phyloP scores from a whole-genome alignment of 1,140 invertebrate genomes.

The Hetaerina americana region DNA sequence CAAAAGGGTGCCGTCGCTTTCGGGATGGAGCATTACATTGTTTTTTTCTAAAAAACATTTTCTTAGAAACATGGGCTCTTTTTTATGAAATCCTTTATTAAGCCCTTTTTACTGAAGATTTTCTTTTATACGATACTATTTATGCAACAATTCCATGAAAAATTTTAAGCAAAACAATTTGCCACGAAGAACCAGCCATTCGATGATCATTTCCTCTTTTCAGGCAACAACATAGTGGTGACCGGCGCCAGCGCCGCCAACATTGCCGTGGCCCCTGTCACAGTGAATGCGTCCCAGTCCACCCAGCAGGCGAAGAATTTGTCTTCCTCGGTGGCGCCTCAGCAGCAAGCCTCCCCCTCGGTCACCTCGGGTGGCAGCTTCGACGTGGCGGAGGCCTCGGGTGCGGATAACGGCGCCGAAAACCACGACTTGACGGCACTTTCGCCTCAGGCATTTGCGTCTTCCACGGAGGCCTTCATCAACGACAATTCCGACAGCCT shows the following conservation, averaged over 20 bases:
- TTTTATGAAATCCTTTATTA: too few species aligned
- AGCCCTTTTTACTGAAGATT: too few species aligned
- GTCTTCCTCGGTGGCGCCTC: not conserved
- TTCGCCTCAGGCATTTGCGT: conserved; percentile 53
- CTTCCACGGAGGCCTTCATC: conserved; percentile 50
- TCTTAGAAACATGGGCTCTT: too few species aligned
- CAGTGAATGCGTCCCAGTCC: not conserved
- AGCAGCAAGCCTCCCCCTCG: not conserved
- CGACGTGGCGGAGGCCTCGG: conserved; percentile 22
- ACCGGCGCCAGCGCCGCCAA: not conserved
- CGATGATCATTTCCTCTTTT: not conserved
- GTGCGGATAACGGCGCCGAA: conserved; percentile 59
- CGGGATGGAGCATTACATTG: too few species aligned
- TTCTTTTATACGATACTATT: too few species aligned
- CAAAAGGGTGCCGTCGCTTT: too few species aligned
- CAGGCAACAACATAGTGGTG: not conserved
- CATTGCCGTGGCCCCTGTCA: not conserved
- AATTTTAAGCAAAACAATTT: too few species aligned
- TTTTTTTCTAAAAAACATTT: too few species aligned
- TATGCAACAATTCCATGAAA: too few species aligned
- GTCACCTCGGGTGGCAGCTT: not conserved
- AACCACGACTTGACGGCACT: conserved; percentile 51
- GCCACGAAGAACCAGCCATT: too few species aligned
- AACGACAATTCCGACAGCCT: conserved; percentile 55
- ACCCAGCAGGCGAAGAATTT: not conserved